Evolutionary conservation across 92 coral and sea anemone species (phyloP).

Genomic region (Epizoanthus stellaris): DNA sequence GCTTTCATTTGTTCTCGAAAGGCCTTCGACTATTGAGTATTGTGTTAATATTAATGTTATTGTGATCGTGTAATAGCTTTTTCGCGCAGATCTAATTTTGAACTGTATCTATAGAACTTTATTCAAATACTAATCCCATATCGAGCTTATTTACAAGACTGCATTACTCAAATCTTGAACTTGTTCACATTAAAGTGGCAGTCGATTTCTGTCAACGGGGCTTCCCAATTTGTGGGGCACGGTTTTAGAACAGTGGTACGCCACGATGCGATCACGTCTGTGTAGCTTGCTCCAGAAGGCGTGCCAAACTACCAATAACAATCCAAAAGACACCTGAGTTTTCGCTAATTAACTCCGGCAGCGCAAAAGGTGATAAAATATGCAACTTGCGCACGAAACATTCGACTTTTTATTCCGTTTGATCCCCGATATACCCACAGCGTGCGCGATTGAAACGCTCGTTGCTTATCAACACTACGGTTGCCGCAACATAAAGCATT

Average conservation of each 20-base stretch:
- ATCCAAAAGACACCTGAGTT: conserved; percentile 36
- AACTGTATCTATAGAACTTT: conserved; percentile 4
- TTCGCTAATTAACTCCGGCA: conserved; percentile 14
- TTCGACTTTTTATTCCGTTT: neutral
- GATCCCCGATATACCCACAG: neutral
- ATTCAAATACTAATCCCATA: conserved; percentile 21
- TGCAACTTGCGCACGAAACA: conserved; percentile 25
- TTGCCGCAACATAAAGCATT: conserved; percentile 31
- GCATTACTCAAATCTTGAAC: conserved; percentile 13
- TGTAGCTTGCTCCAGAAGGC: neutral
- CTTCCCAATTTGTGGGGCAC: conserved; percentile 1
- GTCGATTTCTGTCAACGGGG: conserved; percentile 18
- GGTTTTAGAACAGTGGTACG: neutral
- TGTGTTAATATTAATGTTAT: conserved; percentile 36
- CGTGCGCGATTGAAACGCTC: neutral
- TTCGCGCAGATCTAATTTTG: conserved; percentile 20
- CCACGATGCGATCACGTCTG: conserved; percentile 21
- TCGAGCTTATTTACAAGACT: conserved; percentile 6
- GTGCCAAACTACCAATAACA: neutral
- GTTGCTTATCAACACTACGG: conserved; percentile 2
- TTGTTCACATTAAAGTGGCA: conserved; percentile 8
- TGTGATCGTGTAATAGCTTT: conserved; percentile 15
- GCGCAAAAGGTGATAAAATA: conserved; percentile 29
- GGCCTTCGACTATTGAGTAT: conserved; percentile 19
- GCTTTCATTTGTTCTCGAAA: conserved; percentile 21